Evolutionary conservation across 2,113 vertebrate species (phyloP), one percentile per base, ranked within the genome.

Genomic region (Calypte anna): DNA sequence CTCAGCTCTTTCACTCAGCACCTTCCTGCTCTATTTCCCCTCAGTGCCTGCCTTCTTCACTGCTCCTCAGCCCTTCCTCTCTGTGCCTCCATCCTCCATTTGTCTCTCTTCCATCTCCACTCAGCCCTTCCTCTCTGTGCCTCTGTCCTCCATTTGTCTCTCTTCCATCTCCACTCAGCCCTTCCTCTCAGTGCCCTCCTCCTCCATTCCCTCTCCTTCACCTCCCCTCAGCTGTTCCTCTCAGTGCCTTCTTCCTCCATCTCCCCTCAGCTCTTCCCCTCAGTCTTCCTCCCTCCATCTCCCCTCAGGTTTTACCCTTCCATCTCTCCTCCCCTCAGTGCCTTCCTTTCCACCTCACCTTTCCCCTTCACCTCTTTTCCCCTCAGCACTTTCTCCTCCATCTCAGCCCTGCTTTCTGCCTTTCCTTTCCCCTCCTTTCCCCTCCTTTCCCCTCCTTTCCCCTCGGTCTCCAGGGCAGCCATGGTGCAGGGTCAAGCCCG

Each of bases 381-480:
- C 27, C 57, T 17, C 54, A 21, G 54, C 6, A 2, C 36, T 13
- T 73, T 57, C 31, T 23, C 38, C 19, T 81, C 30, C 33, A 12
- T 31, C 59, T 91, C 59, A 72, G 16, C 46, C 21, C 50, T 51
- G 46, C 46, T 14, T 46, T 46, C 46, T 20, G 16, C 75, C 82
- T 61, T 62, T 17, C 23, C 24, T 38, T 44, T 78, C 46, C 14
- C 16, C 23, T 50, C 15, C 19, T 25, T 27, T 82, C 36, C n/a
- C 53, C 43, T 86, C 59, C 24, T 38, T 44, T 78, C 46, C 14
- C 16, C 23, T 50, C 15, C 19, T 25, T 27, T 82, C 36, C n/a
- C 53, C 43, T 86, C 59, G 36, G 27, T 94, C 86, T 94, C 86
- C 86, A 36, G 62, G 91, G 67, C 75, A 79, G 82, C 40, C 88